Base-by-base conservation (phyloP, 1,140 invertebrate genomes). In the Drosophila orosa region DNA sequence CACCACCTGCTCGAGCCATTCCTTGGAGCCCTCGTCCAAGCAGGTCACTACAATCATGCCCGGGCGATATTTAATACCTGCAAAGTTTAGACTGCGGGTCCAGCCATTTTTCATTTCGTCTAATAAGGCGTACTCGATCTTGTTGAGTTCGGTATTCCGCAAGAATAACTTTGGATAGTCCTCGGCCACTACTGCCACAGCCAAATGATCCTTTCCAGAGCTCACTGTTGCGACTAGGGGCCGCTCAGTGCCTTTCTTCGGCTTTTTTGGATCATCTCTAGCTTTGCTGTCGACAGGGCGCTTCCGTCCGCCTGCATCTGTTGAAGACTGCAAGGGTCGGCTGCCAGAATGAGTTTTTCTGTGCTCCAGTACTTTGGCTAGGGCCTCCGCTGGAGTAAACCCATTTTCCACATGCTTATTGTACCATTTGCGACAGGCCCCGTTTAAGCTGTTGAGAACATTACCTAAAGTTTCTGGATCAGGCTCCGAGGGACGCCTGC, bases 71-170 rank as follows among this genome's bases (percentile, higher is more conserved):
- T 24, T 22, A 19, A 63, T 24, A 12, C 60, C 55, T 15, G 8
- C 25, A 31, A 63, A 63, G 27, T 63, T 63, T 0, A 63, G 27
- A 6, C 60, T 63, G 12, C 6, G n/a, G 13, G n/a, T 60, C 60
- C 60, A 63, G 19, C 60, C 60, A 12, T 63, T 60, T 2, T 19
- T 12, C 55, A 63, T 42, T 17, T 63, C 25, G 15, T 60, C 60
- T 3, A 31, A 12, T 1, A 63, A 15, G 15, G 24, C 55, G 3
- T 22, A 6, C n/a, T 60, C 60, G 19, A 63, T 15, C 8, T 24
- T 17, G 0, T 1, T 3, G 17, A 62, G 33, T 13, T 63, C 33
- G 0, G 24, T 6, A 12, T 17, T 63, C 6, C 5, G 39, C 19
- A 63, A 3, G 2, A 17, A 1, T 35, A 12, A 6, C 5, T 24